phyloP scores from a whole-genome alignment of 2,888 invertebrate genomes.

The Microdon myrmicae region DNA sequence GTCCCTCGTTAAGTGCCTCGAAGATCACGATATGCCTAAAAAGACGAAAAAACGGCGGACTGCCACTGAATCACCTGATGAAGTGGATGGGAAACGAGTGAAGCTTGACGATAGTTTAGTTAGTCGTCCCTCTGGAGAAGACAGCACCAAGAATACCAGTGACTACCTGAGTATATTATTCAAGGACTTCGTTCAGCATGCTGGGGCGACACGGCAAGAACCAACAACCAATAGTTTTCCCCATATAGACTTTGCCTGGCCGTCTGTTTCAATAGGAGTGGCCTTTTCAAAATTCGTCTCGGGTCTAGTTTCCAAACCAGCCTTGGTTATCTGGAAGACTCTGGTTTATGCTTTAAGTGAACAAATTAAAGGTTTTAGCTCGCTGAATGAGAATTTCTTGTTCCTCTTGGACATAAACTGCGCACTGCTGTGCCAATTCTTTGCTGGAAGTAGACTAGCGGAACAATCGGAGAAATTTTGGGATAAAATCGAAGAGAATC shows the following conservation, averaged over 20 bases:
- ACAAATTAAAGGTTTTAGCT: slow-evolving; percentile 51
- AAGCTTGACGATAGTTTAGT: slow-evolving; percentile 21
- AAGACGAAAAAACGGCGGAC: slow-evolving; percentile 33
- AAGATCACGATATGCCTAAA: slow-evolving; percentile 43
- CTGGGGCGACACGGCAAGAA: neutral
- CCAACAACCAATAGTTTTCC: slow-evolving; percentile 43
- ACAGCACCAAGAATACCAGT: neutral
- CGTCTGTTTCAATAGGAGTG: slow-evolving; percentile 58
- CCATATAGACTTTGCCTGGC: slow-evolving; percentile 59
- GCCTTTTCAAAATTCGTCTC: slow-evolving; percentile 61
- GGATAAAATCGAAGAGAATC: slow-evolving; percentile 54
- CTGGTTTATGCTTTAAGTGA: slow-evolving; percentile 59
- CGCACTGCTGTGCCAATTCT: slow-evolving; percentile 61
- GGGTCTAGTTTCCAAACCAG: slow-evolving; percentile 62
- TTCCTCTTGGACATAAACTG: slow-evolving; percentile 62
- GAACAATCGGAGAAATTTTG: slow-evolving; percentile 62
- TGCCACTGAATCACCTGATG: slow-evolving; percentile 14
- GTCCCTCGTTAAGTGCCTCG: slow-evolving; percentile 57
- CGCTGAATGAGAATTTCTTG: slow-evolving; percentile 55
- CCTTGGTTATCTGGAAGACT: slow-evolving; percentile 64
- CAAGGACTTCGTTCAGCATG: slow-evolving; percentile 52
- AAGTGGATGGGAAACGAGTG: slow-evolving; percentile 12
- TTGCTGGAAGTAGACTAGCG: slow-evolving; percentile 59
- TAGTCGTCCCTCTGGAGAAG: neutral
- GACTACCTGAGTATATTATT: slow-evolving; percentile 54